Evolutionary conservation across 2,888 invertebrate species (phyloP).

Genomic region (Drosophila histrio): DNA sequence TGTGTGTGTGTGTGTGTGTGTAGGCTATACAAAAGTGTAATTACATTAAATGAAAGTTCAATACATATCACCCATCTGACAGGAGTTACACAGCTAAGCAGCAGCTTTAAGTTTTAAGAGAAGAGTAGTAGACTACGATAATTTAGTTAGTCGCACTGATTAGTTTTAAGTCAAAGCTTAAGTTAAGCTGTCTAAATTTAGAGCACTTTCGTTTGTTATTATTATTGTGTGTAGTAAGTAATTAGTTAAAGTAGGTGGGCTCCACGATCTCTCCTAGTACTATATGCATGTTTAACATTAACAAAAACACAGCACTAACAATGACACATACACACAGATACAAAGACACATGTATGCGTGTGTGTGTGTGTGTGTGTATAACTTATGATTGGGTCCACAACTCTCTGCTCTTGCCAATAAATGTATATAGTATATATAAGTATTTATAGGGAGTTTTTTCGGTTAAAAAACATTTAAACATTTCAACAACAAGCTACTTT

Average conservation of each 20-base stretch:
- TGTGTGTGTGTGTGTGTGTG: conserved; percentile 12
- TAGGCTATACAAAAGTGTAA: conserved; percentile 46
- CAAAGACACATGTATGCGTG: conserved; percentile 40
- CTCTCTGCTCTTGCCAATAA: conserved; percentile 18
- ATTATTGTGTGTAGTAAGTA: conserved; percentile 7
- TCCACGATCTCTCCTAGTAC: conserved; percentile 46
- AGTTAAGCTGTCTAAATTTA: conserved; percentile 26
- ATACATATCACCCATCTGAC: conserved; percentile 84
- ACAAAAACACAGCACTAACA: conserved; percentile 74
- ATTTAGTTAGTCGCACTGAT: background rate
- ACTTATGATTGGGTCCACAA: conserved; percentile 48
- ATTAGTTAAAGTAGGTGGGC: conserved; percentile 68
- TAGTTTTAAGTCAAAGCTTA: background rate
- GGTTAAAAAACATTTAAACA: conserved; percentile 77
- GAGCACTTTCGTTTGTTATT: conserved; percentile 52
- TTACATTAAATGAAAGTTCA: conserved; percentile 61
- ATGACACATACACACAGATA: conserved; percentile 60
- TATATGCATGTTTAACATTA: conserved; percentile 52
- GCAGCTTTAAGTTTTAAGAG: conserved; percentile 32
- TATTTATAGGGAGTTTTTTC: conserved; percentile 14
- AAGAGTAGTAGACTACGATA: conserved; percentile 2
- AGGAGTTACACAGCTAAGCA: conserved; percentile 82
- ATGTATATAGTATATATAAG: conserved; percentile 15
- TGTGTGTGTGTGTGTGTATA: conserved; percentile 30
- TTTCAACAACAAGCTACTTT: conserved; percentile 76